phyloP scores from a whole-genome alignment of 2,888 invertebrate species.

The Syrista parreyssii region DNA sequence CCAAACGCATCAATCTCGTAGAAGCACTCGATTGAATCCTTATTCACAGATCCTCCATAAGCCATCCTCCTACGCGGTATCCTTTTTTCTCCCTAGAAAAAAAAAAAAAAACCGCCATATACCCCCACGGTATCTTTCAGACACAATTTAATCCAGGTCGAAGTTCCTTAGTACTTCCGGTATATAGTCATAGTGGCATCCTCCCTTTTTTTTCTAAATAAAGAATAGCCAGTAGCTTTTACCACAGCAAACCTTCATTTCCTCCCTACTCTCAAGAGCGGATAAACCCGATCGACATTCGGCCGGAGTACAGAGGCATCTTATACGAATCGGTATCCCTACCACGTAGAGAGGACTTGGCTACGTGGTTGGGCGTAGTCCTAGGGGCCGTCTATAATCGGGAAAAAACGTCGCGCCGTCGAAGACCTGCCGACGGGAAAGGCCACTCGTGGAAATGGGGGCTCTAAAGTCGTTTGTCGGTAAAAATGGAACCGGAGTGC shows the following conservation, averaged over 20 bases:
- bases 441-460: neutral
- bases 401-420: neutral
- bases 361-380: neutral
- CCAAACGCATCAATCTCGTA: neutral
- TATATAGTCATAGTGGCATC: neutral
- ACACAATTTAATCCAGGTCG: neutral
- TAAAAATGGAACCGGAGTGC: neutral
- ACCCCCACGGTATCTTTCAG: neutral
- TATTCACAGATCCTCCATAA: neutral
- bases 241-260: neutral
- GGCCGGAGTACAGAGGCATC: neutral
- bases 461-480: neutral
- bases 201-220: neutral
- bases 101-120: no score
- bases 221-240: neutral
- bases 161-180: neutral
- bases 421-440: neutral
- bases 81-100: neutral
- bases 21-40: neutral
- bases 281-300: neutral
- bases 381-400: neutral
- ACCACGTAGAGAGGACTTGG: neutral
- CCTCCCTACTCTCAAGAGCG: neutral
- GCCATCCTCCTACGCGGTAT: neutral
- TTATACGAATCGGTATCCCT: neutral